Conservation (phyloP, 2,113 vertebrate species). For the Sapayoa aenigma region DNA sequence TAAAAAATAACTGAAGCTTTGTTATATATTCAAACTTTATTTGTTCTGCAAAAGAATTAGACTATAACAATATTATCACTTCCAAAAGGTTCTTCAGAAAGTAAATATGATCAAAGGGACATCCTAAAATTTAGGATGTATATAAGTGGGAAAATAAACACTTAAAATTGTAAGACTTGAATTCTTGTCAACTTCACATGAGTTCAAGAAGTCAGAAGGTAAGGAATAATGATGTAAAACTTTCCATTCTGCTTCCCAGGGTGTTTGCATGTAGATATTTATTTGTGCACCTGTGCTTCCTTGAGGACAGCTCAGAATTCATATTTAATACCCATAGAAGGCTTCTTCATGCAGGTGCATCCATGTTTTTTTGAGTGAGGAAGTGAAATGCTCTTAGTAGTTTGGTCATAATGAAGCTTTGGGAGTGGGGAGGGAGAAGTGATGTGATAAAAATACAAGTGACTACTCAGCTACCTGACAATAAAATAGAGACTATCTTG, state of each 20-base stretch:
- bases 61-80: neutral
- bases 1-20: neutral
- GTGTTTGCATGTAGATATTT: neutral
- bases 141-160: neutral
- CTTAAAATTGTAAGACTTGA: neutral
- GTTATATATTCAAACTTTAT: neutral
- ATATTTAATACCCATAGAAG: neutral
- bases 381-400: neutral
- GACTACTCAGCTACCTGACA: neutral
- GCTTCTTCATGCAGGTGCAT: neutral
- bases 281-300: neutral
- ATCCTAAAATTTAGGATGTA: neutral
- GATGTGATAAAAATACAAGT: neutral
- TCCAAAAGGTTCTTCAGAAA: neutral
- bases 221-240: neutral
- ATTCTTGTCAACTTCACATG: neutral
- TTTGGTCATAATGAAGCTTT: neutral
- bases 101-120: neutral
- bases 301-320: neutral
- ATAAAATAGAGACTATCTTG: neutral
- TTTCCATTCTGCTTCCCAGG: neutral
- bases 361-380: neutral
- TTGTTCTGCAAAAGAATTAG: neutral
- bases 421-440: neutral
- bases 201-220: neutral